A percentile compares a stretch with the other conserved stretches of the same genome.
Conservation (phyloP, 2,113 vertebrate genomes). For the Triplophysa tibetana region DNA sequence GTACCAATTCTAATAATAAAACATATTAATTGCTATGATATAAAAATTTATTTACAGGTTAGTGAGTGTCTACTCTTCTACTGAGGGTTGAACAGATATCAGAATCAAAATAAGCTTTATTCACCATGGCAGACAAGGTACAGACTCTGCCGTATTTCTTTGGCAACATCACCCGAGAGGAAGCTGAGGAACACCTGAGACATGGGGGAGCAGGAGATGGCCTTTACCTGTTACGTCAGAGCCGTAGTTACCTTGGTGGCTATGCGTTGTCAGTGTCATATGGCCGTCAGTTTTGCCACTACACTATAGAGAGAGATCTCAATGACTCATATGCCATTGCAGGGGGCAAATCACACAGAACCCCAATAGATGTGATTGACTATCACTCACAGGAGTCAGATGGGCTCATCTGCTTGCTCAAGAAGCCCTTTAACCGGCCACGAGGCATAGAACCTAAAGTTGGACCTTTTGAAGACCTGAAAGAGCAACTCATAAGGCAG, state of each 20-base stretch:
- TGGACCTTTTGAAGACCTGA: constrained; percentile 92
- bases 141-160: constrained; percentile 86
- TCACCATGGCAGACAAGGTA: constrained; percentile 68
- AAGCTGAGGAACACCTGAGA: constrained; percentile 85
- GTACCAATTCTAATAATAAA: not conserved
- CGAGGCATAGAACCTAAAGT: constrained; percentile 87
- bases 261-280: constrained; percentile 86
- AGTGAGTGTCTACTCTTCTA: not conserved
- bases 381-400: constrained; percentile 87
- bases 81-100: constrained; percentile 36
- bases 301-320: constrained; percentile 89
- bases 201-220: constrained; percentile 81
- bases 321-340: constrained; percentile 86
- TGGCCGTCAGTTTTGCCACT: constrained; percentile 83
- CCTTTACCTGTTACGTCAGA: constrained; percentile 87
- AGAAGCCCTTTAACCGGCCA: constrained; percentile 84
- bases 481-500: constrained; percentile 90
- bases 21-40: not conserved
- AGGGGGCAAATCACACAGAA: constrained; percentile 84
- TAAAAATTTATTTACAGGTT: constrained; percentile 9
- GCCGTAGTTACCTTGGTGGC: constrained; percentile 90
- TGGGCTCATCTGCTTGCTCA: constrained; percentile 87
- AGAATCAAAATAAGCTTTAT: too few relatives aligned
- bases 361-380: constrained; percentile 83
- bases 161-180: constrained; percentile 94